phyloP scores from a whole-genome alignment of 2,113 vertebrate genomes.

The Urocolius indicus region DNA sequence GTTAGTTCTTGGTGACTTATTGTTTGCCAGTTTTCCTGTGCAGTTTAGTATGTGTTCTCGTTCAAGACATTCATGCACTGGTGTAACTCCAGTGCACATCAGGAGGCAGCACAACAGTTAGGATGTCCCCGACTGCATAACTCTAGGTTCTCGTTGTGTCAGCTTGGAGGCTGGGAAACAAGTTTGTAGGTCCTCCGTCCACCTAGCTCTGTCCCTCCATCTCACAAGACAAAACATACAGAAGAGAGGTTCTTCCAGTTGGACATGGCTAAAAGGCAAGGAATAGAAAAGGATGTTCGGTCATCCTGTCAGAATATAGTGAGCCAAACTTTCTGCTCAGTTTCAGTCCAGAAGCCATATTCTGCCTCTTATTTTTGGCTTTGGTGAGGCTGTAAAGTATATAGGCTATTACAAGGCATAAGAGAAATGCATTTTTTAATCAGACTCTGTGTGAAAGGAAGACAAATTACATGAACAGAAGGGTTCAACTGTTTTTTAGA shows the following conservation, averaged over 20 bases:
- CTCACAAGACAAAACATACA: neutral
- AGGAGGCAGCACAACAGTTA: neutral
- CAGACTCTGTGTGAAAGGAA: neutral
- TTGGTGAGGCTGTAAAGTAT: neutral
- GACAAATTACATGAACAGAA: neutral
- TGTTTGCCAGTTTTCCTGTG: neutral
- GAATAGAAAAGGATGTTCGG: neutral
- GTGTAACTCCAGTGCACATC: neutral
- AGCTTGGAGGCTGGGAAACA: neutral
- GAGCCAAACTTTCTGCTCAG: neutral
- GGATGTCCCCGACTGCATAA: neutral
- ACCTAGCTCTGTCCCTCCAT: neutral
- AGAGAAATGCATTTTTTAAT: conserved; percentile 1
- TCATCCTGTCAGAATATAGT: neutral
- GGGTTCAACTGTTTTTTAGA: neutral
- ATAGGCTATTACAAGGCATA: neutral
- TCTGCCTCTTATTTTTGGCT: neutral
- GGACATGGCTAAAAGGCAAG: neutral
- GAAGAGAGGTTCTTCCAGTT: neutral
- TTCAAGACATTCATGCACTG: neutral
- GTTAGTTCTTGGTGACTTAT: neutral
- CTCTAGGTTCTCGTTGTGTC: neutral
- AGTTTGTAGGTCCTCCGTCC: neutral
- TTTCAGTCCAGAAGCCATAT: neutral
- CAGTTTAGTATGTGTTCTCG: neutral